Evolutionary conservation across 2,888 invertebrate species (phyloP).

Genomic region (Yponomeuta evonymella): DNA sequence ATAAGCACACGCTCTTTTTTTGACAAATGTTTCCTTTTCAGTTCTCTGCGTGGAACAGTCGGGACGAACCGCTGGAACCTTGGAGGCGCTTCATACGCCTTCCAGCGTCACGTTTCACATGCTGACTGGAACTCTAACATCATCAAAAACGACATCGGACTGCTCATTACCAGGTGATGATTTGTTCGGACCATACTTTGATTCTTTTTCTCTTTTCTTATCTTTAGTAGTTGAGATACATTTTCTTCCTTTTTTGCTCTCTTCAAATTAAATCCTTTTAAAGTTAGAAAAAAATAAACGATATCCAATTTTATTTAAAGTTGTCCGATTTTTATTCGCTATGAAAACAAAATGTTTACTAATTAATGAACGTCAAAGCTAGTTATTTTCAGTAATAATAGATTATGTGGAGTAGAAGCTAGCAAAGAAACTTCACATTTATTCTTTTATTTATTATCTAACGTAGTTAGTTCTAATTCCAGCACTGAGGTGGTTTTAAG

Average conservation of each 20-base stretch:
- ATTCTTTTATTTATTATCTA: too few relatives aligned
- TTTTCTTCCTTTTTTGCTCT: too few relatives aligned
- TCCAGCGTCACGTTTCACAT: constrained; percentile 47
- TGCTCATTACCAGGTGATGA: constrained; percentile 33
- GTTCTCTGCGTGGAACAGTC: constrained; percentile 41
- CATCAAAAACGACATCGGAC: constrained; percentile 54
- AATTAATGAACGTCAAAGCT: too few relatives aligned
- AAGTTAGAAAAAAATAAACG: not conserved
- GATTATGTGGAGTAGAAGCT: too few relatives aligned
- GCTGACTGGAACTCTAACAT: constrained; percentile 36
- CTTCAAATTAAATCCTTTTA: not conserved
- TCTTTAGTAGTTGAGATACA: too few relatives aligned
- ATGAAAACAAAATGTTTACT: too few relatives aligned
- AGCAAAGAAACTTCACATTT: too few relatives aligned
- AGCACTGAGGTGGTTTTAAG: constrained; percentile 23
- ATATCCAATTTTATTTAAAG: too few relatives aligned
- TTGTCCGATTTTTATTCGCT: too few relatives aligned
- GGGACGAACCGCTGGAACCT: constrained; percentile 50
- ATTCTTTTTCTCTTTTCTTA: not conserved
- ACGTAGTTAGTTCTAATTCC: not conserved
- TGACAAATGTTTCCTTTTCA: constrained; percentile 23
- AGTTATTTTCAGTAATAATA: too few relatives aligned
- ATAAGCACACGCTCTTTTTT: too few relatives aligned
- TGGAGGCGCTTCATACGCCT: constrained; percentile 39
- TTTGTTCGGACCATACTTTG: not conserved